Evolutionary conservation across 2,797 vertebrate genomes (phyloP), one percentile per base, ranked within the genome.

Genomic region (Furcifer pardalis): DNA sequence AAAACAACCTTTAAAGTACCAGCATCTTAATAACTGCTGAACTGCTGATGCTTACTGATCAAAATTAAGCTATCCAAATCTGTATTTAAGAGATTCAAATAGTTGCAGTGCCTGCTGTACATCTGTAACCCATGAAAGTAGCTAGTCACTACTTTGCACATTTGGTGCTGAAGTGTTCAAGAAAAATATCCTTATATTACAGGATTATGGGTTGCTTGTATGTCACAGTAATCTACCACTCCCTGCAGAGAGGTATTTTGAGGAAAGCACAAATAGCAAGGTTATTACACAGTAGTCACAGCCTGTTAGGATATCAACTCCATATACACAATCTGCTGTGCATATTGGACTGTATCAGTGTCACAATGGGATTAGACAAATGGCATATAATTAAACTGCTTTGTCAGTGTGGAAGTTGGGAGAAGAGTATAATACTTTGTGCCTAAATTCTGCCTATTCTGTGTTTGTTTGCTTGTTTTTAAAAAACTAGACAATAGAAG

Each of bases 41-140:
- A 89, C 66, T n/a, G 84, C 49, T 59, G 72, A 73, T n/a, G 91
- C 1, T 4, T n/a, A 75, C 72, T 83, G 90, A 71, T 84, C 89
- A 90, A 74, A 92, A 83, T 76, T 92, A 91, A 90, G 86, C 81
- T 46, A 78, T 85, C 89, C 25, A 56, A 79, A 90, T 90, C 79
- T 71, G 82, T 88, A 92, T 90, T 46, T 84, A 86, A 77, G 68
- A 15, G 79, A 71, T 19, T 88, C 12, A 5, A 0, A 7, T 88
- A 71, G 89, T 92, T 91, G 63, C 59, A 88, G 84, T 90, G 74
- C 81, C 82, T 84, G 40, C 81, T 92, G 66, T 79, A 86, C 74
- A 88, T 92, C 44, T 88, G 88, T 30, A 89, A 1, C 3, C 3
- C 81, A 78, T 86, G 27, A 88, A 89, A 84, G 83, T 91, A 19